Base-by-base conservation (phyloP, 2,113 vertebrate genomes). In the Sceloporus tristichus region DNA sequence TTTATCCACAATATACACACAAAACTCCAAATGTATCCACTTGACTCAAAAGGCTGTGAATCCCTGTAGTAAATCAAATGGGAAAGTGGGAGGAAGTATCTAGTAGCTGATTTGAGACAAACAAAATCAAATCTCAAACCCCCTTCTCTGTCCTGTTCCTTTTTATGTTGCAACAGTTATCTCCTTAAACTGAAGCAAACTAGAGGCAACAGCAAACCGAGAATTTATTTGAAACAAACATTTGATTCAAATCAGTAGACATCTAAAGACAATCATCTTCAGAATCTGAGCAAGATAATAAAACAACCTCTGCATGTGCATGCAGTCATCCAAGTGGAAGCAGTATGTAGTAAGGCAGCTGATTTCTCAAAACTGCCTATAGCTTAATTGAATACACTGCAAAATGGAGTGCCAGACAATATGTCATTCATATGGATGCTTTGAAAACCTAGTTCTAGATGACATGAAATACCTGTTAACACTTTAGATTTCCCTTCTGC, bases 401-500 rank as follows among this genome's bases (percentile, higher is more conserved):
- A 9, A 65, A 0, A 0, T 3, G 19, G 82, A 40, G 10, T 29
- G 27, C 3, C 38, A 27, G 0, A 6, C 65, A 42, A 6, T 38
- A 14, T 0, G n/a, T 16, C 48, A 81, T 71, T 21, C 2, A 9
- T 0, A 34, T 54, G 29, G 66, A 11, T 25, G 1, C 0, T 40
- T 8, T 38, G 14, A 59, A 56, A 86, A 78, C 18, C 56, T 66
- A 40, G 4, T 62, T 0, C 48, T 66, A 0, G 42, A 84, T 53
- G 9, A 9, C 54, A 29, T 1, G 0, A 23, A 75, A 1, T 96
- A 97, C 97, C 97, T 97, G 92, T 53, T 4, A 80, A 86, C 79
- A 84, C 73, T 65, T 74, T 91, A 9, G 88, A 56, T 27, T 77
- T 82, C 75, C 88, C 93, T 85, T 59, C 91, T 53, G 82, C 40